phyloP scores from a whole-genome alignment of 2,113 vertebrate species.

The Xyrauchen texanus region DNA sequence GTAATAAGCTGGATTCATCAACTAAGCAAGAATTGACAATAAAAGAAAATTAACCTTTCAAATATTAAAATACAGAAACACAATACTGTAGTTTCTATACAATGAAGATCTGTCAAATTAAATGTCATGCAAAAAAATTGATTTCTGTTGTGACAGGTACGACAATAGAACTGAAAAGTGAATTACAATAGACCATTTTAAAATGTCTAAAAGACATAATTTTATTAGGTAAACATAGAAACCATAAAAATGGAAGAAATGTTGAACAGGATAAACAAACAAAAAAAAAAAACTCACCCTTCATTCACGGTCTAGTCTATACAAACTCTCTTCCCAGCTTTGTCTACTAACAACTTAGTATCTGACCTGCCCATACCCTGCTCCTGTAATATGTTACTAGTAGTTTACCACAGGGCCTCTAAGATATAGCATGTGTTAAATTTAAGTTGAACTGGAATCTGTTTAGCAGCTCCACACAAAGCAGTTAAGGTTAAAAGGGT shows the following conservation, averaged over 20 bases:
- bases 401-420: background rate
- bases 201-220: background rate
- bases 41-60: background rate
- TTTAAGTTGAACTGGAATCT: background rate
- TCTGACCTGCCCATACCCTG: background rate
- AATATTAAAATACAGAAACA: background rate
- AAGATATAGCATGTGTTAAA: background rate
- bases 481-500: too few species aligned
- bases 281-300: background rate
- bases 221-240: too few species aligned
- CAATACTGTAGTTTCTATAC: background rate
- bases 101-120: background rate
- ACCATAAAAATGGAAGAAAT: too few species aligned
- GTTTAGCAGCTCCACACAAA: too few species aligned
- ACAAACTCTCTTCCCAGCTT: background rate
- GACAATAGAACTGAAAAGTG: background rate
- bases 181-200: background rate
- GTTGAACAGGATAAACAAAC: too few species aligned
- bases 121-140: background rate
- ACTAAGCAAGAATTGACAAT: slow-evolving; percentile 47
- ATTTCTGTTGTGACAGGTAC: slow-evolving; percentile 14
- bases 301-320: background rate
- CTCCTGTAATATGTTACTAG: background rate
- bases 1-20: slow-evolving; percentile 50
- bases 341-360: background rate